phyloP scores from a whole-genome alignment of 2,797 vertebrate species.

The Oophaga sylvatica region DNA sequence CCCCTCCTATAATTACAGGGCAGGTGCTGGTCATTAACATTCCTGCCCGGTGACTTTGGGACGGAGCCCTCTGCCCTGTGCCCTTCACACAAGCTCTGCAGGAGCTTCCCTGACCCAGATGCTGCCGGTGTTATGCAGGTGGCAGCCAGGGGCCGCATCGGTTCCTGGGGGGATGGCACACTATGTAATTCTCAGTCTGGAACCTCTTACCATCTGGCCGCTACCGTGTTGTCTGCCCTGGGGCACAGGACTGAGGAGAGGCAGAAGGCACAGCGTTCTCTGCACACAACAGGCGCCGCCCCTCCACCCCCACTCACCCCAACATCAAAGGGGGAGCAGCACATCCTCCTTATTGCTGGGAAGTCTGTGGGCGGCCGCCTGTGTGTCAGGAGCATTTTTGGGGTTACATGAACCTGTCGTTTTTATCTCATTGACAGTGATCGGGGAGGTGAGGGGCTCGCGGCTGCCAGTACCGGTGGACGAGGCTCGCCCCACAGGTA shows the following conservation, averaged over 20 bases:
- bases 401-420: background rate
- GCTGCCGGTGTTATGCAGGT: background rate
- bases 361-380: slow-evolving; percentile 40
- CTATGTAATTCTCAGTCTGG: background rate
- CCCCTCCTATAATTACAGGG: slow-evolving; percentile 36
- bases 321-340: slow-evolving; percentile 21
- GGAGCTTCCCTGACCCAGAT: slow-evolving; percentile 1
- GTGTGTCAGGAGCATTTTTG: background rate
- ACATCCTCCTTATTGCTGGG: slow-evolving; percentile 47
- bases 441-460: background rate
- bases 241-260: background rate
- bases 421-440: background rate
- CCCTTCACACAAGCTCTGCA: background rate
- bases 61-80: background rate
- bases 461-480: background rate
- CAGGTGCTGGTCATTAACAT: slow-evolving; percentile 37
- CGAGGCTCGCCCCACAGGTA: slow-evolving; percentile 41
- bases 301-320: slow-evolving; percentile 52
- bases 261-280: background rate
- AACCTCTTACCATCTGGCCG: background rate
- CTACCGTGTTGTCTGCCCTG: background rate
- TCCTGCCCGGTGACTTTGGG: slow-evolving; percentile 25
- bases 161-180: background rate
- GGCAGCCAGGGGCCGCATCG: background rate
- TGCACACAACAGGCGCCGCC: background rate